Base-by-base conservation (phyloP, 2,113 vertebrate genomes). In the Xenopus laevis region DNA sequence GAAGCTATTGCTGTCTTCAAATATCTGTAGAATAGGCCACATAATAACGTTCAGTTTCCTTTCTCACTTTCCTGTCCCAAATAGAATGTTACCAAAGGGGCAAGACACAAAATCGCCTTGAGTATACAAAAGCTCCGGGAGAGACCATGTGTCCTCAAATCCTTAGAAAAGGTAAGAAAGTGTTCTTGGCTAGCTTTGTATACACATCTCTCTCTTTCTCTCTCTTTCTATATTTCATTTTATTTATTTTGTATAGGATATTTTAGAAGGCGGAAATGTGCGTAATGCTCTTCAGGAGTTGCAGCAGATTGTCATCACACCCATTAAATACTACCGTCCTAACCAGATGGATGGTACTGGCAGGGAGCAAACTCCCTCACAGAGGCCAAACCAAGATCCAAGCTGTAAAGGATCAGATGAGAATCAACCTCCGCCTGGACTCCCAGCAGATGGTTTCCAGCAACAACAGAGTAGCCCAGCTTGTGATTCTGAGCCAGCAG, bases 21-120 rank as follows among this genome's bases (percentile, higher is more conserved):
- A 40, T 40, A 40, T 40, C 33, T 40, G 33, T 5, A 40, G 6
- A 3, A 40, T 27, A 2, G 23, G 23, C 33, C 8, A 40, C 33
- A 40, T 40, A 40, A 40, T 27, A 40, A 9, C 33, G 1, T 40
- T 7, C 3, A 6, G 33, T 40, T 40, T 40, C 33, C 33, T 40
- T 40, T 40, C 33, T 40, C 33, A 40, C 33, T 47, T 45, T 27
- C 23, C 4, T 44, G 13, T 45, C 62, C 60, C 15, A 17, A 20
- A 13, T 79, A 98, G 95, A 97, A 97, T 13, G 95, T 98, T 78
- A 98, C 95, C 71, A 98, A 98, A 90, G 95, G 95, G 66, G 95
- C 95, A 5, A 87, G 95, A 59, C 95, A 98, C 79, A 98, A 98
- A 86, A 98, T 98, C 74, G 95, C 95, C 52, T 84, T 98, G 83